phyloP scores from a whole-genome alignment of 2,797 vertebrate genomes.

The Anomalospiza imberbis region DNA sequence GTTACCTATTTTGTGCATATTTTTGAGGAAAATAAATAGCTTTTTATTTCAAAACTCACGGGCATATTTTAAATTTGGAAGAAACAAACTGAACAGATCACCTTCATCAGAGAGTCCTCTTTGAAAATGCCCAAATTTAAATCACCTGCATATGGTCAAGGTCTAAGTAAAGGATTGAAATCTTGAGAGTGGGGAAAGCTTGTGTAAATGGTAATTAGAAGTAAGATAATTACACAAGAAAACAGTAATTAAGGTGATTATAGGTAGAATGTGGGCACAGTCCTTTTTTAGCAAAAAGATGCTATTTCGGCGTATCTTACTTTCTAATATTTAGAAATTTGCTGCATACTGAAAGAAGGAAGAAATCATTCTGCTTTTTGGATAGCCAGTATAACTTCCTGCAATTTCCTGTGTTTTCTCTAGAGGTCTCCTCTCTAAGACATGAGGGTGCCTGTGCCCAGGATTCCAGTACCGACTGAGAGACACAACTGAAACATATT shows the following conservation, averaged over 20 bases:
- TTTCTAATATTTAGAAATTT: neutral
- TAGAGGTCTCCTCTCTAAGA: neutral
- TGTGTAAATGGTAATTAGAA: neutral
- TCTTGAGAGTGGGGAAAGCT: neutral
- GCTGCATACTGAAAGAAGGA: neutral
- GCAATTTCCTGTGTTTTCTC: neutral
- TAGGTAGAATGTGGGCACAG: neutral
- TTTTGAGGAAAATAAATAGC: neutral
- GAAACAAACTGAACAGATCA: neutral
- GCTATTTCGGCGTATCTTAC: neutral
- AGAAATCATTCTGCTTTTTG: neutral
- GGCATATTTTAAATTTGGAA: neutral
- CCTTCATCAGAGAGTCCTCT: neutral
- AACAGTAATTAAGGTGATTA: neutral
- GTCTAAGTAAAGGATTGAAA: neutral
- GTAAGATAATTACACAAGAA: neutral
- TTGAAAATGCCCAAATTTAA: neutral
- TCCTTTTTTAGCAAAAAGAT: neutral
- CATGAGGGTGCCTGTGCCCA: neutral
- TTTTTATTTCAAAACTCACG: neutral
- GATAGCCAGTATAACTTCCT: neutral
- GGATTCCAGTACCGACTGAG: neutral
- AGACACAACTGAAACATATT: neutral
- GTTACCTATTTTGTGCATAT: neutral
- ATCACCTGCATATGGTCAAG: neutral